Percentiles rank a stretch among this genome's conserved stretches.
phyloP scores from a whole-genome alignment of 1,140 invertebrate species.

The Drosophila carrolli region DNA sequence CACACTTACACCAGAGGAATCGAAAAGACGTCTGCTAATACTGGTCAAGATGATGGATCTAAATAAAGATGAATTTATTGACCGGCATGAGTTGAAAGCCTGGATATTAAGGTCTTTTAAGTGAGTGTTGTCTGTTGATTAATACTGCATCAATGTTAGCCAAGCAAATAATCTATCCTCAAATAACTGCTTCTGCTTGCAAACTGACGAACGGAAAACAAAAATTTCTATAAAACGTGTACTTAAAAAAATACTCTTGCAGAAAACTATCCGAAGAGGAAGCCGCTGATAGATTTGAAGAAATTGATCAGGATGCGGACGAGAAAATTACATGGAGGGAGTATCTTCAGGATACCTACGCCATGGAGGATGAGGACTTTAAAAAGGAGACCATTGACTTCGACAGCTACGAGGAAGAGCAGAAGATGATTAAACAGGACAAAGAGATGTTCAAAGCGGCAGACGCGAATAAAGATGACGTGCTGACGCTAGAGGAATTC shows the following conservation, averaged over 20 bases:
- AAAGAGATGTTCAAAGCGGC: conserved; percentile 94
- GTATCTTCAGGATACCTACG: conserved; percentile 93
- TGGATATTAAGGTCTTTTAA: conserved; percentile 97
- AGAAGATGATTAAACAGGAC: conserved; percentile 90
- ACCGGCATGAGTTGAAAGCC: conserved; percentile 92
- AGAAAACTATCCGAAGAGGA: conserved; percentile 95
- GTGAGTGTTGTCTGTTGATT: conserved; percentile 87
- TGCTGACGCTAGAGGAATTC: conserved; percentile 92
- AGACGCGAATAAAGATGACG: conserved; percentile 93
- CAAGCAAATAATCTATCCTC: conserved; percentile 28
- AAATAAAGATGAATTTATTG: conserved; percentile 89
- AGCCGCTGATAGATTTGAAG: conserved; percentile 93
- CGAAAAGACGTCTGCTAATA: conserved; percentile 91
- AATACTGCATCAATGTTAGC: conserved; percentile 41
- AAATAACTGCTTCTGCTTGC: conserved; percentile 28
- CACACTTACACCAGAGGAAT: conserved; percentile 93
- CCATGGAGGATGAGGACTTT: conserved; percentile 87
- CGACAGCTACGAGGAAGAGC: conserved; percentile 84
- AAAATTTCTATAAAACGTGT: not conserved
- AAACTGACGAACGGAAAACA: conserved; percentile 9
- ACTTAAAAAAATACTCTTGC: conserved; percentile 13
- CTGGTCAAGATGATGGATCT: conserved; percentile 96
- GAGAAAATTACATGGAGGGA: conserved; percentile 94
- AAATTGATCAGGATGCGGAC: conserved; percentile 94
- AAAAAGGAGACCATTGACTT: conserved; percentile 85